These are phyloP conservation scores for Zelostemma sp. DNA, from an alignment of 1,140 invertebrate species.

Conservation along the genomic window DNA sequence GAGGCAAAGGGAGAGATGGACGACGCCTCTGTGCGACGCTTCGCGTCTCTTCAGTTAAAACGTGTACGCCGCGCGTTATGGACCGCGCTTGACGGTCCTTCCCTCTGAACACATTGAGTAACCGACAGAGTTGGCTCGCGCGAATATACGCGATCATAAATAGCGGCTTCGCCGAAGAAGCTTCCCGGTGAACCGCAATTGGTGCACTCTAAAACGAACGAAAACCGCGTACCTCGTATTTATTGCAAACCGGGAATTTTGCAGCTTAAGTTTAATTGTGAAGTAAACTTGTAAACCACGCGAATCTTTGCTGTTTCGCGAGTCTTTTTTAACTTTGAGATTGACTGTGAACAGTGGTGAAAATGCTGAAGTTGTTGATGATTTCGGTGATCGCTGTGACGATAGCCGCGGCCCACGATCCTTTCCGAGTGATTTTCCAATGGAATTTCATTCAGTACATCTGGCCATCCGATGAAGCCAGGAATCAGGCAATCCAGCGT, in stretches of 20 bases:
- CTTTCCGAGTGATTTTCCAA: slow-evolving; percentile 66
- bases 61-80: slow-evolving; percentile 42
- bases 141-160: slow-evolving; percentile 33
- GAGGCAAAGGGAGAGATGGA: slow-evolving; percentile 26
- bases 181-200: too few species aligned
- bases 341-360: not conserved
- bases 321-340: too few species aligned
- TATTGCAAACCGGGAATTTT: too few species aligned
- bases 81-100: slow-evolving; percentile 10
- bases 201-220: too few species aligned
- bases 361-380: slow-evolving; percentile 24
- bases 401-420: slow-evolving; percentile 55
- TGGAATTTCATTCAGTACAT: slow-evolving; percentile 62
- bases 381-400: slow-evolving; percentile 18
- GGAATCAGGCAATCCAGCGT: slow-evolving; percentile 67
- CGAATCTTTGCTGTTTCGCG: too few species aligned
- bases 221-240: too few species aligned
- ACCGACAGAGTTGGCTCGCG: slow-evolving; percentile 29
- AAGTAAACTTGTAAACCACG: too few species aligned
- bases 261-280: too few species aligned
- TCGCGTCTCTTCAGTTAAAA: slow-evolving; percentile 57
- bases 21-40: slow-evolving; percentile 53
- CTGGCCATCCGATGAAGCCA: slow-evolving; percentile 60
- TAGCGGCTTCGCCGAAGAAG: slow-evolving; percentile 14
- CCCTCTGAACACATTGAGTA: slow-evolving; percentile 12